Base-by-base conservation (phyloP, 2,888 invertebrate species). In the Phengaris alcon region DNA sequence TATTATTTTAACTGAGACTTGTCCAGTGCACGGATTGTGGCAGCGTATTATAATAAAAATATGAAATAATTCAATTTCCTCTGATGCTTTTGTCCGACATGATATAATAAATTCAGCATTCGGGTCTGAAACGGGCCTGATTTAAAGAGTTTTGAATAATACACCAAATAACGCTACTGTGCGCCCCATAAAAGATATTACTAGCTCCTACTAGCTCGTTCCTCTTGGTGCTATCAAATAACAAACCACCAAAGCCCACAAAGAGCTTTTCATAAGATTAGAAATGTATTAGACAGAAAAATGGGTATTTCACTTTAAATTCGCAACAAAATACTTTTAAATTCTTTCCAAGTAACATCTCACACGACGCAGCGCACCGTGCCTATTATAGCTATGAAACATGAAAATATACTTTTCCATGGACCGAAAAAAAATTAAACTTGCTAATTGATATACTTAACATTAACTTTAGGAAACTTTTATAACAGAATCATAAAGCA, bases 41-140 rank as follows among this genome's bases (percentile, higher is more conserved):
- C 12, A 22, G 46, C n/a, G 9, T 35, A 35, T 69, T 46, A 64
- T 15, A 69, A 68, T 68, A 48, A 48, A 68, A 69, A 48, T 69
- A 69, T 69, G 8, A 69, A 69, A 69, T 48, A 48, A 69, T 69
- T 15, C 69, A 48, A 48, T 69, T 69, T 69, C 69, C 15, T 46
- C 48, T n/a, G 48, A 48, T 48, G 46, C 69, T 15, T 48, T 69
- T 69, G 69, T 69, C 48, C 13, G 46, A 69, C 64, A 44, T 64
- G 12, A 6, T 44, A 13, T 64, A 64, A 64, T 64, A 64, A 64
- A 64, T 64, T 64, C 35, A 64, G 12, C 13, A 44, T 64, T 44
- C 13, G 64, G 12, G 12, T 64, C 59, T 64, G 35, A 64, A 64
- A 35, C 13, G 9, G 10, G 22, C 10, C 12, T 5, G 10, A 52